Conservation (phyloP, 2,113 vertebrate species). For the Xenopus laevis region DNA sequence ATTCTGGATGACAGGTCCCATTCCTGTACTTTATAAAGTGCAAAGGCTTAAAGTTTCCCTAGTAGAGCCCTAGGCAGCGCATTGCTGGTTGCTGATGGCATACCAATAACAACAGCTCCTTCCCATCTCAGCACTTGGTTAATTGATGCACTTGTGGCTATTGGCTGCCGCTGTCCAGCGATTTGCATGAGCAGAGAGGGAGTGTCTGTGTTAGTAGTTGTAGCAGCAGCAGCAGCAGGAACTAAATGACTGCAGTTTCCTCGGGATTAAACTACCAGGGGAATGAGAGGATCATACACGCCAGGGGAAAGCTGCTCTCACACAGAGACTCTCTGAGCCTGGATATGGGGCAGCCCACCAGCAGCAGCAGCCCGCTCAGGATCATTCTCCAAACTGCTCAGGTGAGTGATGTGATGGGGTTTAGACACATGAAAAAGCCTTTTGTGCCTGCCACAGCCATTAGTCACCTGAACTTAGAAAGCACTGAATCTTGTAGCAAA, state of each 20-base stretch:
- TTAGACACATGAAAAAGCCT: too few species aligned
- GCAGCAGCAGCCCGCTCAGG: constrained; percentile 49
- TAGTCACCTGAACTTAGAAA: too few species aligned
- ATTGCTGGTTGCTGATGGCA: background rate
- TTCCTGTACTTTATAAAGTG: background rate
- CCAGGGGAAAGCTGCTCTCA: constrained; percentile 45
- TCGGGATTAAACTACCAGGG: constrained; percentile 53
- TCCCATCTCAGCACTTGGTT: background rate
- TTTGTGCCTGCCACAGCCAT: too few species aligned
- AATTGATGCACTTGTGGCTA: constrained; percentile 45
- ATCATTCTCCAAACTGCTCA: constrained; percentile 50
- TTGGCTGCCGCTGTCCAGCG: constrained; percentile 47
- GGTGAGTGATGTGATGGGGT: constrained; percentile 53
- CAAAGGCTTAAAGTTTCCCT: background rate
- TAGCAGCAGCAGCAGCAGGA: constrained; percentile 38
- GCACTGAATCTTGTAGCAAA: too few species aligned
- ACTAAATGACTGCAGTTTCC: constrained; percentile 52
- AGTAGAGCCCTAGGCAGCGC: background rate
- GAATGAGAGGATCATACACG: constrained; percentile 47
- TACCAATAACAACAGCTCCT: background rate
- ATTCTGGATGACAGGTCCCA: too few species aligned
- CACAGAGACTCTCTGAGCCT: constrained; percentile 48
- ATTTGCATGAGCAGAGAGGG: constrained; percentile 57
- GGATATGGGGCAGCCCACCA: constrained; percentile 61
- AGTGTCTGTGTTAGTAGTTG: constrained; percentile 55